Evolutionary conservation across 2,888 invertebrate species (phyloP), one percentile per base, ranked within the genome.

Genomic region (Pherbina coryleti): DNA sequence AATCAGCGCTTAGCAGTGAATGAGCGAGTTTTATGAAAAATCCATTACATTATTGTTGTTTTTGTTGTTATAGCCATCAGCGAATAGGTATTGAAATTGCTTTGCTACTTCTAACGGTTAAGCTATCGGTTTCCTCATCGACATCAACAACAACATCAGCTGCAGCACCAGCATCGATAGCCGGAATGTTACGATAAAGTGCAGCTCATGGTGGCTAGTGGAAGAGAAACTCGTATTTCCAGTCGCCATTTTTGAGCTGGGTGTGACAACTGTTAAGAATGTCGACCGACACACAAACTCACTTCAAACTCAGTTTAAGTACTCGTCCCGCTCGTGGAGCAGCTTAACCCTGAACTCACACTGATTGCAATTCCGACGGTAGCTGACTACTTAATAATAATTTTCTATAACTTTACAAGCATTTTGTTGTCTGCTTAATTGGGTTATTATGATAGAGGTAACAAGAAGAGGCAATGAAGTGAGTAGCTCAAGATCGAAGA

Each of bases 221-320:
- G n/a, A 11, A 44, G 67, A 25, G 25, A 67, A 64, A 67, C 67
- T 44, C 3, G 67, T 44, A 37, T 44, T 67, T 67, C 67, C 67
- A 67, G 67, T 67, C 25, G n/a, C n/a, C 44, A 44, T 34, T 67
- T 19, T 19, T 11, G 22, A n/a, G 19, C 44, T 44, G 64, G 67
- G 67, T 44, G 67, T 67, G 67, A 67, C 67, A 34, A 67, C 44
- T 44, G 37, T 19, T 22, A 49, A 67, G 22, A 37, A 67, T 64
- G 64, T 34, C 3, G 64, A 34, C 62, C 17, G 31, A 31, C 31
- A 31, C 44, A 44, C 37, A 37, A 37, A 37, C 37, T 37, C 37
- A 37, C 37, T 37, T 37, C 7, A 44, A n/a, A 14, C 44, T 44
- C 11, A 11, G 37, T 37, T 37, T 37, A 37, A 37, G 37, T 37